Evolutionary conservation across 2,888 invertebrate genomes (phyloP), one percentile per base, ranked within the genome.

Genomic region (Ophonus ardosiacus): DNA sequence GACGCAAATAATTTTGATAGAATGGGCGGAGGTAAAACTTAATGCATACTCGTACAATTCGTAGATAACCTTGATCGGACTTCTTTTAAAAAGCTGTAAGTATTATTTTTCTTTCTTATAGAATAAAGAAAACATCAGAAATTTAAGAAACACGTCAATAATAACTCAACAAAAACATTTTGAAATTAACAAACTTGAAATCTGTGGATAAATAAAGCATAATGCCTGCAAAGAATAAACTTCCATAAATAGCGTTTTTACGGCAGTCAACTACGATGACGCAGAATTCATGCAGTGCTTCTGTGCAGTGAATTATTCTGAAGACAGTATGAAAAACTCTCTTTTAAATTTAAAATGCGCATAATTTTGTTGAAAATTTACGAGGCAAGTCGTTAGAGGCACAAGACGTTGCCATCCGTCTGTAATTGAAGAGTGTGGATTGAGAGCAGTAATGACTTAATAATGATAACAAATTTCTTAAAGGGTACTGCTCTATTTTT

Each of bases 331-430:
- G 74, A 74, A 74, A 74, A 74, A 74, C 43, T 74, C 74, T 74
- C 51, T 74, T 74, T 74, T 74, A 74, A 74, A 74, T 74, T 74
- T 74, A 74, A 74, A 74, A 74, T 74, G 74, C 74, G 74, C 74
- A 74, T 74, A 74, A 74, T 74, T 74, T 74, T 51, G 18, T 74
- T 74, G 74, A 74, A 74, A 74, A 74, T 74, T 74, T 74, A 74
- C 74, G 74, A 74, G 74, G 74, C 74, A 74, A 15, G 43, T 74
- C 74, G 74, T 74, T 74, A 74, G 74, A 74, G 74, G 21, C 43
- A 4, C 68, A 63, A 63, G 24, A 21, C 40, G 31, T 40, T 24
- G 24, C 71, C 71, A 74, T 51, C 74, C 74, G 74, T 74, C 74
- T 74, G 51, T 74, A 74, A 74, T 74, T 74, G 74, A 74, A 74